Evolutionary conservation across 2,797 vertebrate genomes (phyloP).

Genomic region (Scomberomorus guttatus): DNA sequence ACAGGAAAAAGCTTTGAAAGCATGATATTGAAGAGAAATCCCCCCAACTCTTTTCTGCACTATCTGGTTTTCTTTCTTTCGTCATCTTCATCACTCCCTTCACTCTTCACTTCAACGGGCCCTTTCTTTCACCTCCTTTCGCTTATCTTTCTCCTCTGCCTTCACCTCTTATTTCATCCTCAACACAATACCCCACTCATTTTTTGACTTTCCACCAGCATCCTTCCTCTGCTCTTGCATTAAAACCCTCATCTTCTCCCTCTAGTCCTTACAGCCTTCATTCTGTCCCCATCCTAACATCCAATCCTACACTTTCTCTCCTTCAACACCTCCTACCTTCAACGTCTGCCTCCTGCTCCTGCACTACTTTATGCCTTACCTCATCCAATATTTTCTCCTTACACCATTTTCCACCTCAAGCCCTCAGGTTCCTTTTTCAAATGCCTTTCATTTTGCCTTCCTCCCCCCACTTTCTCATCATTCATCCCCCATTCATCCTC

Average conservation of each 20-base stretch:
- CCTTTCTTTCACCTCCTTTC: conserved; percentile 25
- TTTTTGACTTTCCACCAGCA: not conserved
- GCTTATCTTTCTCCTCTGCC: not conserved
- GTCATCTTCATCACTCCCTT: conserved; percentile 8
- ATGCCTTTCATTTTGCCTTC: conserved; percentile 29
- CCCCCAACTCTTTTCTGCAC: not conserved
- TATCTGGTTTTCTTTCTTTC: not conserved
- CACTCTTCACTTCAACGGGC: not conserved
- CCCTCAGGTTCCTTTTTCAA: not conserved
- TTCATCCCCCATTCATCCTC: conserved; percentile 7
- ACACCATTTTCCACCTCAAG: not conserved
- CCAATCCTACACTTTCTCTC: not conserved
- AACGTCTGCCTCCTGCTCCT: conserved; percentile 10
- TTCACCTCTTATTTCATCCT: conserved; percentile 4
- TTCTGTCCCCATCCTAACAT: not conserved
- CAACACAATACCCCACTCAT: not conserved
- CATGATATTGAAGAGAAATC: not conserved
- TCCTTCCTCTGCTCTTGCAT: not conserved
- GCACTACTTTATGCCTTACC: conserved; percentile 9
- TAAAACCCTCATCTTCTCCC: not conserved
- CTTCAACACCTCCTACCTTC: not conserved
- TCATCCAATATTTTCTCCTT: conserved; percentile 22
- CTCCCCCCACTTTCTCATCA: not conserved
- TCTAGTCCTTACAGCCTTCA: not conserved
- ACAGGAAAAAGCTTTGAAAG: conserved; percentile 3